A percentile compares a stretch with the other conserved stretches of the same genome.
Conservation (phyloP, 2,888 invertebrate species). For the Tanytarsus gracilentus region DNA sequence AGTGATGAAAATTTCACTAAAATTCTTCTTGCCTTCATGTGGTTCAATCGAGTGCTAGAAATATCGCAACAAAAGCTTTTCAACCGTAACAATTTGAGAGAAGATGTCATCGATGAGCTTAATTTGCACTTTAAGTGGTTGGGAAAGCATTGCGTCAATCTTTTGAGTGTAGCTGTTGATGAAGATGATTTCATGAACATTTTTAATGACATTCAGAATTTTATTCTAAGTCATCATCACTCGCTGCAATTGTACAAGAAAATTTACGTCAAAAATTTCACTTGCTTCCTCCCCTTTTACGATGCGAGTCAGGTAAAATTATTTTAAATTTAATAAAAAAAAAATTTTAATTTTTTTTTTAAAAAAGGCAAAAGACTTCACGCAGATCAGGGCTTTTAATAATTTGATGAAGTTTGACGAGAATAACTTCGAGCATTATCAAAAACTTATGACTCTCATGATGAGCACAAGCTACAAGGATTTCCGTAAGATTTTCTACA, state of each 20-base stretch:
- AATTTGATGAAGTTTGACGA: conserved; percentile 5
- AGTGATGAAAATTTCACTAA: conserved; percentile 33
- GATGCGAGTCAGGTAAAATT: conserved; percentile 30
- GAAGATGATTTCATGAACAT: conserved; percentile 32
- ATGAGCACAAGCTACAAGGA: conserved; percentile 1
- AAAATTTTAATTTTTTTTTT: too few species aligned
- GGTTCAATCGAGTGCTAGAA: conserved; percentile 38
- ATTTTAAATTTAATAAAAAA: background rate
- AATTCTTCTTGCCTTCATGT: conserved; percentile 35
- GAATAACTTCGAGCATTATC: conserved; percentile 13
- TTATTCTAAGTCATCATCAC: conserved; percentile 31
- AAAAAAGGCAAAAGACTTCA: too few species aligned
- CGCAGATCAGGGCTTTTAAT: background rate
- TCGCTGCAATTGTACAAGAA: conserved; percentile 31
- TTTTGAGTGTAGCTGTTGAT: conserved; percentile 31
- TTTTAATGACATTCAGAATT: conserved; percentile 32
- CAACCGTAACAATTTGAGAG: conserved; percentile 40
- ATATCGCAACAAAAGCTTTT: conserved; percentile 36
- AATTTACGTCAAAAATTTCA: conserved; percentile 30
- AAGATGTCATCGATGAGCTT: conserved; percentile 52
- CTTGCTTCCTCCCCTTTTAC: conserved; percentile 31
- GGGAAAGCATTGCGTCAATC: conserved; percentile 50
- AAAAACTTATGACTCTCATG: background rate
- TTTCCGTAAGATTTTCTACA: background rate
- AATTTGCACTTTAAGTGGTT: conserved; percentile 68